Percentiles rank a stretch among this genome's conserved stretches.
Evolutionary conservation across 2,888 invertebrate species (phyloP).

Genomic region (Tetranychus piercei): DNA sequence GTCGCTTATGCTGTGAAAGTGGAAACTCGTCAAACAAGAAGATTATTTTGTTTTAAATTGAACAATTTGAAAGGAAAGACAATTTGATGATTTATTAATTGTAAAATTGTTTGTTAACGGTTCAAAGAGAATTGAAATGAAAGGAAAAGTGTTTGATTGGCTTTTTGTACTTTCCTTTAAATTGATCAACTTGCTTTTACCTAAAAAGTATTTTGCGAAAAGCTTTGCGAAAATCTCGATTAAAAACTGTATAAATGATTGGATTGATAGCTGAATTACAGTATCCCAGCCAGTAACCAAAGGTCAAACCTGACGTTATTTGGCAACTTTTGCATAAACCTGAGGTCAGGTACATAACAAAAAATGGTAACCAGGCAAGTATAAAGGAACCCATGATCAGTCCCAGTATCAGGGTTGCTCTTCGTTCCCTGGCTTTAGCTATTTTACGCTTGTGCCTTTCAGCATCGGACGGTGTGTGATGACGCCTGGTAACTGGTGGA

Average conservation of each 20-base stretch:
- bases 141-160: too few species aligned
- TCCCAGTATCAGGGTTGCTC: constrained; percentile 86
- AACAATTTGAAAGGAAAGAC: neutral
- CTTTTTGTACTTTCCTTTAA: neutral
- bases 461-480: constrained; percentile 47
- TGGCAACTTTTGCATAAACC: constrained; percentile 46
- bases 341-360: constrained; percentile 72
- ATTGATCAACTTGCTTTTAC: constrained; percentile 37
- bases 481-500: constrained; percentile 46
- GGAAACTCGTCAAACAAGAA: too few species aligned
- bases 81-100: neutral
- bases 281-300: constrained; percentile 44
- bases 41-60: neutral
- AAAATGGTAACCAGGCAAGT: constrained; percentile 77
- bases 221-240: constrained; percentile 87
- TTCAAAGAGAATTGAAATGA: too few species aligned
- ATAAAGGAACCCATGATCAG: constrained; percentile 74
- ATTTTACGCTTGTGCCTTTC: constrained; percentile 79
- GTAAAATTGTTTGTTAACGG: neutral
- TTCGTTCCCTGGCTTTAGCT: constrained; percentile 82
- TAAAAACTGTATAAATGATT: constrained; percentile 81
- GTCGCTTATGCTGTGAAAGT: too few species aligned
- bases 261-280: constrained; percentile 90
- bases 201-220: constrained; percentile 87
- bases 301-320: neutral